Evolutionary conservation across 1,140 invertebrate species (phyloP), one percentile per base, ranked within the genome.

Genomic region (Drosophila kanapiae): DNA sequence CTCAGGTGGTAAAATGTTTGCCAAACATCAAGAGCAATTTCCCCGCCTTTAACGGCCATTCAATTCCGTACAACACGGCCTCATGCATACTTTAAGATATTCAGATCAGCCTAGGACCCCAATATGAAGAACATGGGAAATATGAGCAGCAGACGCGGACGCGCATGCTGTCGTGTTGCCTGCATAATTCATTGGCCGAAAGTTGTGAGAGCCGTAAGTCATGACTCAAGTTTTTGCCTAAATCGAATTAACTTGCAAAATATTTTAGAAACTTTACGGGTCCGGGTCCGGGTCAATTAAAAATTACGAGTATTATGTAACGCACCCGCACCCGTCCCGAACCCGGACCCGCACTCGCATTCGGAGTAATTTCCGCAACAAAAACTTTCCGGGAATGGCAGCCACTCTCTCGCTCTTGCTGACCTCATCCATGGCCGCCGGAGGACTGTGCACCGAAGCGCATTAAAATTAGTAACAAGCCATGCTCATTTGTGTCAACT

Each of bases 401-500:
- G 51, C 11, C 51, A 38, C 48, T 35, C 18, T 35, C 18, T n/a
- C n/a, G n/a, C n/a, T n/a, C n/a, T n/a, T n/a, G n/a, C n/a, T 16
- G 59, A 56, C 37, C 48, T 43, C 27, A 78, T 40, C 31, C 53
- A 35, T 38, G 43, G 38, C 14, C 11, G 27, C 8, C 18, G 42
- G 62, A 40, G 29, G 65, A 78, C 84, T 71, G 80, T 90, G 77
- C 78, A 70, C 49, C 78, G 76, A 77, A 77, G 82, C 82, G 76
- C 72, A 90, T 91, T 86, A 82, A 91, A 88, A 92, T 91, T 91
- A 92, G 85, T 88, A 91, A 82, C 84, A 88, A 92, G 83, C 82
- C 67, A 76, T 82, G 83, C 86, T 92, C 91, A 92, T 92, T 92
- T 92, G 81, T 83, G 83, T 83, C 91, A 92, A 92, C 86, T 92